Evolutionary conservation across 1,140 invertebrate genomes (phyloP).

Genomic region (Tetragonula clypearis): DNA sequence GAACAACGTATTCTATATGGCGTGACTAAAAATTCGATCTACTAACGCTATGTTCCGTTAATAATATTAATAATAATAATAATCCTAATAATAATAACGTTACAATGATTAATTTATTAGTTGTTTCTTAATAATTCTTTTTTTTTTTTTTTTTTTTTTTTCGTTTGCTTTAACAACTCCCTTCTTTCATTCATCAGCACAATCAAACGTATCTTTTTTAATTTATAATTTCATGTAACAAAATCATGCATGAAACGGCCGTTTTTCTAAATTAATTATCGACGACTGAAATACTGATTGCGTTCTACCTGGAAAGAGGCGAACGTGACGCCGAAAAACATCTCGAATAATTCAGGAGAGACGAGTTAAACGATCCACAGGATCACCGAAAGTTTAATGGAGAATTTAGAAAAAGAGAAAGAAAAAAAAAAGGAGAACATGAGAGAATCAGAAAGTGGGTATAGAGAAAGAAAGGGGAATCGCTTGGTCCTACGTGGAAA

Average conservation of each 20-base stretch:
- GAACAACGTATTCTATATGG: not conserved
- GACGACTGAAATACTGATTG: slow-evolving; percentile 1
- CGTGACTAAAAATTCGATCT: not conserved
- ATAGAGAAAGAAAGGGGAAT: slow-evolving; percentile 32
- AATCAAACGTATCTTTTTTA: not conserved
- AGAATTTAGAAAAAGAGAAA: not conserved
- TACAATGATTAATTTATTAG: not conserved
- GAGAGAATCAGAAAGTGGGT: not conserved
- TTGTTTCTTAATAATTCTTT: not conserved
- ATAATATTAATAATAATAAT: slow-evolving; percentile 18
- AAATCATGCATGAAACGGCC: not conserved
- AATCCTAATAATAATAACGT: slow-evolving; percentile 6
- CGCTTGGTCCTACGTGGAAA: slow-evolving; percentile 53
- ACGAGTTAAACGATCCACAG: slow-evolving; percentile 19
- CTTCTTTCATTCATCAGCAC: not conserved
- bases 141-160: not conserved
- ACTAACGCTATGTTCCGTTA: slow-evolving; percentile 3
- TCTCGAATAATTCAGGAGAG: not conserved
- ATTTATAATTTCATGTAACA: too few species aligned
- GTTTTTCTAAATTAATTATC: not conserved
- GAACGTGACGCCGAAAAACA: slow-evolving; percentile 21
- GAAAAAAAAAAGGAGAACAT: slow-evolving; percentile 15
- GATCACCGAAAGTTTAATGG: slow-evolving; percentile 5
- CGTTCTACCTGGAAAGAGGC: slow-evolving; percentile 50
- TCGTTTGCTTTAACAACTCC: not conserved